A percentile compares a stretch with the other conserved stretches of the same genome.
phyloP scores from a whole-genome alignment of 2,113 vertebrate species.

The Seriola rivoliana region DNA sequence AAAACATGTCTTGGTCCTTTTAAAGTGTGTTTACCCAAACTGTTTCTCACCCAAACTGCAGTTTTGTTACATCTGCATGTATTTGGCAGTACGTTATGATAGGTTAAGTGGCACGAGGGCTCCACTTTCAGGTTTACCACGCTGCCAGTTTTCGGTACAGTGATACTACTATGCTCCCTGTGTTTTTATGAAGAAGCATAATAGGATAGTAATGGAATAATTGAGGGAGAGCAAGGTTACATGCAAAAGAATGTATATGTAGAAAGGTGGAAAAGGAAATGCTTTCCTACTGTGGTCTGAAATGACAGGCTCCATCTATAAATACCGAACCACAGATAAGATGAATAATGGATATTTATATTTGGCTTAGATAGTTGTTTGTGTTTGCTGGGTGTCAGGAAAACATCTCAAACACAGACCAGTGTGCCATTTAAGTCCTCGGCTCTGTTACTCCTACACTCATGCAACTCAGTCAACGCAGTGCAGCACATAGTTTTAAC shows the following conservation, averaged over 20 bases:
- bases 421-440: constrained; percentile 29
- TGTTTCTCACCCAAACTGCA: not conserved
- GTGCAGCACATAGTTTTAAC: constrained; percentile 8
- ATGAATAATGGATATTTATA: constrained; percentile 42
- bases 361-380: constrained; percentile 8
- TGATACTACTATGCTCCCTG: not conserved
- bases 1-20: not conserved
- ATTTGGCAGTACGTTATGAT: not conserved
- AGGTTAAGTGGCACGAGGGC: not conserved
- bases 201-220: constrained; percentile 21
- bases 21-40: not conserved
- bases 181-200: constrained; percentile 14
- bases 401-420: constrained; percentile 30
- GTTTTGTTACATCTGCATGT: not conserved
- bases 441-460: constrained; percentile 13
- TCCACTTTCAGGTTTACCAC: constrained; percentile 1
- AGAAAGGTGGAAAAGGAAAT: constrained; percentile 27
- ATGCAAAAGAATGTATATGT: constrained; percentile 15
- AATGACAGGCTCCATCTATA: constrained; percentile 41
- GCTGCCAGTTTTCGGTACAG: not conserved
- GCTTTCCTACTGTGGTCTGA: constrained; percentile 19
- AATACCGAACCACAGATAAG: constrained; percentile 28
- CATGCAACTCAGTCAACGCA: not conserved
- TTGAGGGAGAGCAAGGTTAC: constrained; percentile 17
- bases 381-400: constrained; percentile 20